These are phyloP conservation scores for Gymnocypris eckloni DNA, from an alignment of 2,797 vertebrate genomes.

Conservation along the genomic window DNA sequence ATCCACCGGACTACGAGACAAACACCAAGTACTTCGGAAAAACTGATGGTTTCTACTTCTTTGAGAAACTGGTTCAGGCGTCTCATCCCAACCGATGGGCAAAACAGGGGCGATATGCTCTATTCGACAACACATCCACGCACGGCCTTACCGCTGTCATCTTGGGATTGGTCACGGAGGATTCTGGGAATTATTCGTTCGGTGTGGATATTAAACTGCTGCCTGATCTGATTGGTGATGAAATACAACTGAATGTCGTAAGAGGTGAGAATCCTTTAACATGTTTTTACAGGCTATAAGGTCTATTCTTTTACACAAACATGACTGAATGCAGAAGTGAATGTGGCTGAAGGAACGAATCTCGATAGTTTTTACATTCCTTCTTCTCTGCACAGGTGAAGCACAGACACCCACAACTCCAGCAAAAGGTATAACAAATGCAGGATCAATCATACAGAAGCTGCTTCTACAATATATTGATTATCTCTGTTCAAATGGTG, in stretches of 20 bases:
- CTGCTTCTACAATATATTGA: neutral
- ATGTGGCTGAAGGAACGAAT: neutral
- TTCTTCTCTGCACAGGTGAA: neutral
- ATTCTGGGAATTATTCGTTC: slow-evolving; percentile 65
- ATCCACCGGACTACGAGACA: neutral
- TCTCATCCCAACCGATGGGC: slow-evolving; percentile 46
- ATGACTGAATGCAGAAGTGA: neutral
- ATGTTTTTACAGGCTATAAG: neutral
- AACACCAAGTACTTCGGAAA: slow-evolving; percentile 58
- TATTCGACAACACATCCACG: slow-evolving; percentile 66
- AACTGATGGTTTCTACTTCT: neutral
- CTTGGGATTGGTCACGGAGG: slow-evolving; percentile 42
- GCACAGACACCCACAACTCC: neutral
- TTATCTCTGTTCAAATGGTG: neutral
- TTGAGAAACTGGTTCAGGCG: slow-evolving; percentile 10
- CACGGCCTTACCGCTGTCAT: slow-evolving; percentile 56
- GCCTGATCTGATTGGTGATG: neutral
- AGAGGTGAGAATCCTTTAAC: slow-evolving; percentile 1
- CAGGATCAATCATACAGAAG: no score
- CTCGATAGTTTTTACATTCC: neutral
- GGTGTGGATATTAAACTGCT: neutral
- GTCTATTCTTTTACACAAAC: neutral
- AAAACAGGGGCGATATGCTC: slow-evolving; percentile 47
- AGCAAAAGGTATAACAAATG: neutral
- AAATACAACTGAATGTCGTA: slow-evolving; percentile 53